A percentile compares a stretch with the other conserved stretches of the same genome.
Evolutionary conservation across 2,888 invertebrate genomes (phyloP).

Genomic region (Parelbella ahira): DNA sequence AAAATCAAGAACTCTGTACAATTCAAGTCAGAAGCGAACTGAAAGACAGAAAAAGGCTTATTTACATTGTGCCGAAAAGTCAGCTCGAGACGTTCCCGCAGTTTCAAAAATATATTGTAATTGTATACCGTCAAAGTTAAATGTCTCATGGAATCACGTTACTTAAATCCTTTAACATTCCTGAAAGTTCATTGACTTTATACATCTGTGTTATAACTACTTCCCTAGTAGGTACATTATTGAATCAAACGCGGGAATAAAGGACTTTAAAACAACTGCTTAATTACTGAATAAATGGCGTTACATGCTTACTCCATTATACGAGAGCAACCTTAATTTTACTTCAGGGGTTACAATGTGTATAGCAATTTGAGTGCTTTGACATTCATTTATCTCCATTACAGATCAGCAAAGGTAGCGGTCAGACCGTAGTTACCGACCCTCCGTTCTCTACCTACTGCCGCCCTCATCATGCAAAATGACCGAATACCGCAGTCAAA

Average conservation of each 20-base stretch:
- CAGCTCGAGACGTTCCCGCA: too few species aligned
- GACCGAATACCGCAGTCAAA: conserved; percentile 19
- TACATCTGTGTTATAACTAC: conserved; percentile 15
- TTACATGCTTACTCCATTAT: conserved; percentile 75
- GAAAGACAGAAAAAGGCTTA: too few species aligned
- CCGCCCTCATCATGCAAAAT: conserved; percentile 23
- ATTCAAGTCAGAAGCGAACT: too few species aligned
- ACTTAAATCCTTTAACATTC: too few species aligned
- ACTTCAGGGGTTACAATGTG: conserved; percentile 44
- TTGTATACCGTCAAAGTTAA: too few species aligned
- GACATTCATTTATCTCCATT: conserved; percentile 78
- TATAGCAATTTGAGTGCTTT: conserved; percentile 65
- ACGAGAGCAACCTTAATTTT: conserved; percentile 60
- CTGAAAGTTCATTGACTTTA: conserved; percentile 1
- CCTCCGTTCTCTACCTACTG: too few species aligned
- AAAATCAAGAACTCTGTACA: too few species aligned
- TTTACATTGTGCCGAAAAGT: too few species aligned
- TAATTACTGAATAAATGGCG: conserved; percentile 71
- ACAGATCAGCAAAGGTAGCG: conserved; percentile 45
- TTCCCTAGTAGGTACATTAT: conserved; percentile 31
- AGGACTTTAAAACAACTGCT: conserved; percentile 51
- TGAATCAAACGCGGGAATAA: conserved; percentile 30
- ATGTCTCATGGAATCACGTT: too few species aligned
- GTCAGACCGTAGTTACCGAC: conserved; percentile 17
- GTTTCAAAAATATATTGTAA: too few species aligned